phyloP scores from a whole-genome alignment of 1,140 invertebrate species.

The Amyelois transitella region DNA sequence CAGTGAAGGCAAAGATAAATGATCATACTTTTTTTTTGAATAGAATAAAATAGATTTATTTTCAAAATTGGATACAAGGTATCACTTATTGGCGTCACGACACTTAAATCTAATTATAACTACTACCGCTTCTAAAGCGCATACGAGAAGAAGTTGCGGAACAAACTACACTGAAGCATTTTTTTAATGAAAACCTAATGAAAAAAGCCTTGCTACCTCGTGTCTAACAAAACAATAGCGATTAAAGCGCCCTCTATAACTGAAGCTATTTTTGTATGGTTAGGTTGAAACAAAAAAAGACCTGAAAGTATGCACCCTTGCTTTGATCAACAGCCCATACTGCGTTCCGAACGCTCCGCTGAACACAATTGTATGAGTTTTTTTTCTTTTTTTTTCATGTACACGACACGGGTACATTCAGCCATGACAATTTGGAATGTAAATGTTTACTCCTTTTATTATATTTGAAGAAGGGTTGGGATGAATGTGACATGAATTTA shows the following conservation, averaged over 20 bases:
- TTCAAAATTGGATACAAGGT: too few species aligned
- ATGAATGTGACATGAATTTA: background rate
- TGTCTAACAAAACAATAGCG: background rate
- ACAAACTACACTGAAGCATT: too few species aligned
- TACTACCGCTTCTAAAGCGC: too few species aligned
- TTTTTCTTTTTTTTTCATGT: too few species aligned
- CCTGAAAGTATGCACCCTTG: background rate
- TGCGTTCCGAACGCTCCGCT: background rate
- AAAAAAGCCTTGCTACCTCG: too few species aligned
- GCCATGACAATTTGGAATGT: background rate
- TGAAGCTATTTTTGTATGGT: background rate
- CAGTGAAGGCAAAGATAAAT: too few species aligned
- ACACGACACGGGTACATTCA: background rate
- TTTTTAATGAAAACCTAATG: too few species aligned
- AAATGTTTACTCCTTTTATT: background rate
- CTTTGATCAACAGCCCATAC: background rate
- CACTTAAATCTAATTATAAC: too few species aligned
- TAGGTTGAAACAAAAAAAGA: background rate
- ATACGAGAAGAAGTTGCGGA: too few species aligned
- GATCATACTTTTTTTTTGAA: too few species aligned
- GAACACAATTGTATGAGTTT: background rate
- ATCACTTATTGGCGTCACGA: too few species aligned
- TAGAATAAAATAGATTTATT: too few species aligned
- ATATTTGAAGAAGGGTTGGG: background rate
- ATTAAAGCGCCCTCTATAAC: background rate